phyloP scores from a whole-genome alignment of 2,113 vertebrate genomes.

The Todiramphus saurophagus region DNA sequence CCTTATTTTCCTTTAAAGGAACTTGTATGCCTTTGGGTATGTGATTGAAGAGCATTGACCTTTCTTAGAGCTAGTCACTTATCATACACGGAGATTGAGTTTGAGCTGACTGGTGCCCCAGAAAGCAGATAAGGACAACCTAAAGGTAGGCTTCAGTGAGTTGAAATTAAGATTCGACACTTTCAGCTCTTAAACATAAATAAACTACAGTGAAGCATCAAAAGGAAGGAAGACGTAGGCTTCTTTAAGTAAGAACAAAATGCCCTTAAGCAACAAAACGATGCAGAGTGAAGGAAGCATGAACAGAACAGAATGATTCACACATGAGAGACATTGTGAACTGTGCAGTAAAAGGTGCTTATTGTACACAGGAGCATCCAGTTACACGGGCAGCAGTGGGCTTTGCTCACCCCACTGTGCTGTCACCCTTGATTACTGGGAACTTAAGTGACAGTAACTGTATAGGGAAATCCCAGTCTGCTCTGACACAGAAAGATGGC shows the following conservation, averaged over 20 bases:
- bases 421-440: background rate
- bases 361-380: background rate
- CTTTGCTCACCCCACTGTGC: background rate
- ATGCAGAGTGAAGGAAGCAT: slow-evolving; percentile 19
- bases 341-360: background rate
- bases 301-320: slow-evolving; percentile 16
- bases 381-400: background rate
- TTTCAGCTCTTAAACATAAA: background rate
- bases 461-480: background rate
- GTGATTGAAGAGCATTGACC: background rate
- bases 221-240: background rate
- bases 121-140: background rate
- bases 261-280: background rate
- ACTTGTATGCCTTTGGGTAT: background rate
- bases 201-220: background rate
- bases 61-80: background rate
- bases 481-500: background rate
- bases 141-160: background rate
- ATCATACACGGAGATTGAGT: background rate
- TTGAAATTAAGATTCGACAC: background rate
- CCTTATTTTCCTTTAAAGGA: background rate
- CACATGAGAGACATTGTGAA: background rate
- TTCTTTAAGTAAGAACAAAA: background rate
- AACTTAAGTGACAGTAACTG: background rate
- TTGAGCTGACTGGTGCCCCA: background rate